These are phyloP conservation scores for Globicephala melas DNA, from an alignment of 2,113 vertebrate genomes.

Conservation along the genomic window DNA sequence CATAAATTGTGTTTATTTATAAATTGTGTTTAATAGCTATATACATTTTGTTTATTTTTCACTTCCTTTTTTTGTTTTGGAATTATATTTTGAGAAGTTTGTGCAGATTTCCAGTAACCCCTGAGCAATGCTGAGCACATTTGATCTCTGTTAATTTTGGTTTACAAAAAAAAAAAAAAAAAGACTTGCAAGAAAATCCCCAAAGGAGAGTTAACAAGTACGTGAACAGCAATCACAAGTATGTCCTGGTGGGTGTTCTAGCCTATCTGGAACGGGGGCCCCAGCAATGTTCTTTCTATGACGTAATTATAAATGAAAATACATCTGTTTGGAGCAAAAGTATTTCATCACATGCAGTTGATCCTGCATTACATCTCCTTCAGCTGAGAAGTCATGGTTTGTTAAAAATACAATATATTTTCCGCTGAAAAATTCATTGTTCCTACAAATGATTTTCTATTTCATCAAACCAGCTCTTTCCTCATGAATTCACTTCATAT, in stretches of 20 bases:
- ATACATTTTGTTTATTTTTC: background rate
- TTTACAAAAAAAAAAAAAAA: background rate
- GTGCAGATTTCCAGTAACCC: background rate
- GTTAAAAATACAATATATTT: slow-evolving; percentile 68
- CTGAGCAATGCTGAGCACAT: background rate
- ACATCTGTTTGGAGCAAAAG: slow-evolving; percentile 44
- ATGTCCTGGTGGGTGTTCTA: background rate
- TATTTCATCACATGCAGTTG: background rate
- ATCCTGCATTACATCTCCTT: slow-evolving; percentile 37
- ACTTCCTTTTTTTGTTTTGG: background rate
- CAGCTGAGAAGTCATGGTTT: slow-evolving; percentile 30
- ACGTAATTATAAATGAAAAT: slow-evolving; percentile 61
- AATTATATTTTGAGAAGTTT: background rate
- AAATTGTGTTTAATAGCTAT: background rate
- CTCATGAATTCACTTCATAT: slow-evolving; percentile 59
- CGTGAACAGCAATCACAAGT: background rate
- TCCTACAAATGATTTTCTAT: slow-evolving; percentile 56
- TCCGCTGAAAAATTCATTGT: slow-evolving; percentile 53
- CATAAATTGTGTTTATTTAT: background rate
- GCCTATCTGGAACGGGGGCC: background rate
- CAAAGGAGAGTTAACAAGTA: no score
- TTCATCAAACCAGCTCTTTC: slow-evolving; percentile 54
- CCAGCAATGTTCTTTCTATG: slow-evolving; percentile 11
- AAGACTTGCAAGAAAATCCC: no score
- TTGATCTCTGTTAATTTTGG: background rate